Base-by-base conservation (phyloP, 2,797 vertebrate species). In the Holocentrus rufus region DNA sequence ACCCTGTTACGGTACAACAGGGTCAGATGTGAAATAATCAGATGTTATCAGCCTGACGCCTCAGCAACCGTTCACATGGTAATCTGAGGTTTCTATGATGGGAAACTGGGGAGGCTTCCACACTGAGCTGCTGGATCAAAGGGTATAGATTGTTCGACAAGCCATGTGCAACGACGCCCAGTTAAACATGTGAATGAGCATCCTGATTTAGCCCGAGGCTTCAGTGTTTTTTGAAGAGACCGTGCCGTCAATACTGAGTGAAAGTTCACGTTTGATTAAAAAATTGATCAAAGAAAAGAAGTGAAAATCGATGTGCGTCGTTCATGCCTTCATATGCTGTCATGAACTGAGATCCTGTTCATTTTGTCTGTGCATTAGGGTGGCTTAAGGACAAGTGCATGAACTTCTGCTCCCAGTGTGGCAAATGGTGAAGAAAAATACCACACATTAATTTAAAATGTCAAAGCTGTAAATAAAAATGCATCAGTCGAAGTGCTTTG, bases 91-190 rank as follows among this genome's bases (percentile, higher is more conserved):
- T 36, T 18, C 18, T 39, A 11, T 2, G 49, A 58, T 25, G 39
- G n/a, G 13, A 31, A 65, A 76, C 55, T 2, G 60, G 30, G 67
- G 58, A 71, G 72, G 55, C 2, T 52, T 27, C 8, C 44, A 63
- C 11, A 13, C 22, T 52, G 27, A 74, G 67, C 34, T 47, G 67
- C 53, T 76, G 42, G 17, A 54, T 79, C 71, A 69, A 65, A 22
- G 60, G 9, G 39, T 54, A 79, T 74, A 67, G 72, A 78, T 39
- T 81, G 69, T 66, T 62, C 67, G 46, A 70, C 62, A 36, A 58
- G 52, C 79, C 73, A 56, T 9, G 25, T 63, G 65, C 46, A 42
- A 73, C 64, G 66, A 67, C 46, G 71, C 55, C 54, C 36, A 52
- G 64, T 65, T 66, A 27, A 69, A 57, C 64, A 27, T 56, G 58